phyloP scores from a whole-genome alignment of 2,888 invertebrate genomes.

The Apamea crenata region DNA sequence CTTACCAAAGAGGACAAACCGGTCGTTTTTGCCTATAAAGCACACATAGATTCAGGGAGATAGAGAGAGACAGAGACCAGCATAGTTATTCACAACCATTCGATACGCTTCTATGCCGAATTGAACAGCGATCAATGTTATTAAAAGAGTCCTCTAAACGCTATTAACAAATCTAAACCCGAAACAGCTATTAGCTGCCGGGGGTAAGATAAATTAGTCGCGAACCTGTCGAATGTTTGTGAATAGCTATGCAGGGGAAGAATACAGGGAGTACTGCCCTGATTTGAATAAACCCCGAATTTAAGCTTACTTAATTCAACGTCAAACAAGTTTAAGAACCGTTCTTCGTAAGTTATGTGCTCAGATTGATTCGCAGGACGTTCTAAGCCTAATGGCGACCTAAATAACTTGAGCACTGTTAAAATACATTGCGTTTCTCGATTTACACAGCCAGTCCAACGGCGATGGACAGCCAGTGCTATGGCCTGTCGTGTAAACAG shows the following conservation, averaged over 20 bases:
- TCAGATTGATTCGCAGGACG: slow-evolving; percentile 61
- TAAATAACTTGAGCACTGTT: slow-evolving; percentile 65
- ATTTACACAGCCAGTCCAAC: slow-evolving; percentile 21
- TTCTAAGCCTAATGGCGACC: slow-evolving; percentile 57
- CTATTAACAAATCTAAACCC: too few species aligned
- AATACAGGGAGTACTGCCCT: background rate
- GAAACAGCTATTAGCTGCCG: background rate
- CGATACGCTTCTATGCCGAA: background rate
- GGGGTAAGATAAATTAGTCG: background rate
- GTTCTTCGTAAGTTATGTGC: background rate
- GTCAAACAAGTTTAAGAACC: slow-evolving; percentile 31
- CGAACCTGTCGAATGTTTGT: background rate
- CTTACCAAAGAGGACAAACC: background rate
- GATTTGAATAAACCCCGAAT: background rate
- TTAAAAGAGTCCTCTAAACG: background rate
- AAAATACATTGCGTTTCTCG: slow-evolving; percentile 55
- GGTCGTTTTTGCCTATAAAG: background rate
- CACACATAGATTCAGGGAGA: too few species aligned
- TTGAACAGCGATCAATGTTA: background rate
- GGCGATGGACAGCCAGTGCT: slow-evolving; percentile 15
- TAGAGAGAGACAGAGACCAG: background rate
- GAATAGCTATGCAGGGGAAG: background rate
- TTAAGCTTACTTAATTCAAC: background rate
- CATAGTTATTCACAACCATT: background rate
- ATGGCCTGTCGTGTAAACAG: slow-evolving; percentile 19